These are phyloP conservation scores for Bombus ignitus DNA, from an alignment of 1,140 invertebrate species.

Conservation along the genomic window DNA sequence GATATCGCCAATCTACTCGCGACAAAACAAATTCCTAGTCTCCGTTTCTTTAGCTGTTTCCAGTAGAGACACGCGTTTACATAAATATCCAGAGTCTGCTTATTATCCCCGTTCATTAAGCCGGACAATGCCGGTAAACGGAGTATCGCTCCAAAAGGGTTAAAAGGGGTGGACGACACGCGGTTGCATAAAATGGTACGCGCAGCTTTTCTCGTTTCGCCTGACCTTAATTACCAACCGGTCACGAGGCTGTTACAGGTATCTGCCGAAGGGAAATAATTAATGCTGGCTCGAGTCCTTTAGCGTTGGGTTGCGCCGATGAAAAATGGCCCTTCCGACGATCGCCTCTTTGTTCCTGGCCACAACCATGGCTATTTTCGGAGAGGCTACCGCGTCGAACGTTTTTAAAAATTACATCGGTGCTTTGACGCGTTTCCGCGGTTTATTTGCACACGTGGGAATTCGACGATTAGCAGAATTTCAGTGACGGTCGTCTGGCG, in stretches of 20 bases:
- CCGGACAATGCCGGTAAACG: neutral
- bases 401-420: neutral
- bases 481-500: neutral
- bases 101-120: constrained; percentile 11
- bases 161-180: neutral
- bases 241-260: constrained; percentile 33
- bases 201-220: constrained; percentile 19
- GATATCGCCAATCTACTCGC: too few species aligned
- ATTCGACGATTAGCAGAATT: neutral
- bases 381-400: neutral
- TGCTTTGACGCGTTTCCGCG: constrained; percentile 9
- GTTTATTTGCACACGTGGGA: neutral
- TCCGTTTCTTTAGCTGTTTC: neutral
- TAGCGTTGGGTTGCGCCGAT: neutral
- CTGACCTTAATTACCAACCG: constrained; percentile 54
- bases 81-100: neutral
- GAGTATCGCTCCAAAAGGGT: neutral
- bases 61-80: neutral
- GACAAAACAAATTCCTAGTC: neutral
- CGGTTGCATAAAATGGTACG: constrained; percentile 23
- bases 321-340: constrained; percentile 19
- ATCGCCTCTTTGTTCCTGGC: constrained; percentile 22
- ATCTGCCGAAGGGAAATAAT: constrained; percentile 36
- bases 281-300: constrained; percentile 24
- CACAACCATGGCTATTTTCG: constrained; percentile 41